Conservation (phyloP, 2,888 invertebrate species). For the Priocnemis perturbator region DNA sequence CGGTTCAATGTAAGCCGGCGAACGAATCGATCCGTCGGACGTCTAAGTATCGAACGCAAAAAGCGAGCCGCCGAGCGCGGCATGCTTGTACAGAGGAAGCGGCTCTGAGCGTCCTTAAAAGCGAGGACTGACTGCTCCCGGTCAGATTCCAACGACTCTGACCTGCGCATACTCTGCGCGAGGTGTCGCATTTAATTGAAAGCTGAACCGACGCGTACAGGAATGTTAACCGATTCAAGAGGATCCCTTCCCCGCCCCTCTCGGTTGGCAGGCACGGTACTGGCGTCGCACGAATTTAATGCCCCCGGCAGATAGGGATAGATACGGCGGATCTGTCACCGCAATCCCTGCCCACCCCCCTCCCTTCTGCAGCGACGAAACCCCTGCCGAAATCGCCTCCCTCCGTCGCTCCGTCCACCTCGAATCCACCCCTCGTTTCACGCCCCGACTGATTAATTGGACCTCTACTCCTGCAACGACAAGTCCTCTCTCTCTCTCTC, state of each 20-base stretch:
- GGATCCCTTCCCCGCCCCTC: conserved; percentile 25
- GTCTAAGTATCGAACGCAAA: too few relatives aligned
- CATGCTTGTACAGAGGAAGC: too few relatives aligned
- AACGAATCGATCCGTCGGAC: too few relatives aligned
- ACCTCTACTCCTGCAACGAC: conserved; percentile 59
- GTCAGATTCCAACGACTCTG: conserved; percentile 1
- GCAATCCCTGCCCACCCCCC: conserved; percentile 61
- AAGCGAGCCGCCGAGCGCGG: too few relatives aligned
- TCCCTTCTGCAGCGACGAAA: neutral
- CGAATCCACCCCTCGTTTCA: conserved; percentile 62
- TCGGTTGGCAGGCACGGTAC: conserved; percentile 32
- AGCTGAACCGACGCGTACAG: conserved; percentile 49
- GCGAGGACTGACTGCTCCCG: neutral
- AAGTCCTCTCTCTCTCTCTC: conserved; percentile 28
- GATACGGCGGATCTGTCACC: conserved; percentile 71
- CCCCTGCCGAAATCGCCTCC: conserved; percentile 6
- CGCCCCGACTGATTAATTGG: conserved; percentile 73
- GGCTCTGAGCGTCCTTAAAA: too few relatives aligned
- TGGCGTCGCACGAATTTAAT: conserved; percentile 62
- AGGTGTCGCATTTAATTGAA: conserved; percentile 49
- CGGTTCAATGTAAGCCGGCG: too few relatives aligned
- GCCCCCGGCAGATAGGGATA: conserved; percentile 62
- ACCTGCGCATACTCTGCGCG: conserved; percentile 2
- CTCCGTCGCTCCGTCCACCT: conserved; percentile 31
- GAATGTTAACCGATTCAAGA: conserved; percentile 59